These are phyloP conservation scores for Vicugna pacos DNA, from an alignment of 2,113 vertebrate species.

Conservation along the genomic window DNA sequence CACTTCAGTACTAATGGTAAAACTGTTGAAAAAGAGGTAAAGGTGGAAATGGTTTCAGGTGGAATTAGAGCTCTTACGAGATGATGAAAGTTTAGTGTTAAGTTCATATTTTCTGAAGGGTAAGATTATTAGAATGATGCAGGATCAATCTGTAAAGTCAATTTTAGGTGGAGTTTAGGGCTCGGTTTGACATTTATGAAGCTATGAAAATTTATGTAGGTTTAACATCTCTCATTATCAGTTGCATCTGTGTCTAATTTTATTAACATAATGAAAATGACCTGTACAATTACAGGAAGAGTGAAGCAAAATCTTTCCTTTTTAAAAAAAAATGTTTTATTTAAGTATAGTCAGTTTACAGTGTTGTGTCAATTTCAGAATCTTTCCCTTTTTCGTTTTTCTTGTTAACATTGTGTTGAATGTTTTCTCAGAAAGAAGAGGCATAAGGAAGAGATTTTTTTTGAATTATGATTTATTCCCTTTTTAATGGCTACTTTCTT, in stretches of 20 bases:
- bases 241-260: background rate
- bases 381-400: background rate
- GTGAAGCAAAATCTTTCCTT: background rate
- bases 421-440: conserved; percentile 34
- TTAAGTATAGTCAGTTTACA: too few relatives aligned
- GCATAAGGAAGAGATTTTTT: conserved; percentile 11
- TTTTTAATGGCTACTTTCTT: background rate
- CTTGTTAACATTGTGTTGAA: background rate
- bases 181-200: background rate
- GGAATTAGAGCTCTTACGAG: conserved; percentile 18
- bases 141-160: conserved; percentile 4
- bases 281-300: background rate
- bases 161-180: background rate
- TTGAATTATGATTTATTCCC: background rate
- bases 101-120: background rate
- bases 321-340: background rate
- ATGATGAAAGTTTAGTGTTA: conserved; percentile 17
- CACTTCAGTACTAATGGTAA: conserved; percentile 21
- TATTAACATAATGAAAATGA: conserved; percentile 28
- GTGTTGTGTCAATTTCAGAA: background rate
- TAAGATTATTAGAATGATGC: background rate
- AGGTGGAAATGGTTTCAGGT: background rate
- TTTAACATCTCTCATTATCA: background rate
- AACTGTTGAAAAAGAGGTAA: background rate
- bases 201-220: background rate